These are phyloP conservation scores for Portevinia maculata DNA, from an alignment of 2,888 invertebrate species.

Conservation along the genomic window DNA sequence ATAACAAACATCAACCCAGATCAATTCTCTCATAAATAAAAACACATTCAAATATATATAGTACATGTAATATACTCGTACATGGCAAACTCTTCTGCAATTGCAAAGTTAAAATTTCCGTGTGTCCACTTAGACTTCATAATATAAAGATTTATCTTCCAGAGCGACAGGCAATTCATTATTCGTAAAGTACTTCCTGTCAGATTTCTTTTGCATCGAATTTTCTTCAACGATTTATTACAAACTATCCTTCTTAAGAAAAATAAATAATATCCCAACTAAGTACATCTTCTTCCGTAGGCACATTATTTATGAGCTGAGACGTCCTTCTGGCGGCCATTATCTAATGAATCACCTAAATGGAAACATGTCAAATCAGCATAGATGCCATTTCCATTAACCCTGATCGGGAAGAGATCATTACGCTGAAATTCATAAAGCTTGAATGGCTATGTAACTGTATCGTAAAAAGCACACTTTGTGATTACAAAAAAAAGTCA, in stretches of 20 bases:
- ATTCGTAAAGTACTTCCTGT: constrained; percentile 62
- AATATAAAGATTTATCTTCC: constrained; percentile 31
- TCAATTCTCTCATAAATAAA: not conserved
- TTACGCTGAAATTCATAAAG: constrained; percentile 51
- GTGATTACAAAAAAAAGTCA: not conserved
- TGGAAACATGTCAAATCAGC: constrained; percentile 62
- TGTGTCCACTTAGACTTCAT: constrained; percentile 29
- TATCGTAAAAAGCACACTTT: not conserved
- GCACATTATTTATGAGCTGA: constrained; percentile 61
- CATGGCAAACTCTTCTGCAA: not conserved
- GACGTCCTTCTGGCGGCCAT: constrained; percentile 59
- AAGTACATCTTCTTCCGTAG: constrained; percentile 27
- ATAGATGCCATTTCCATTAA: constrained; percentile 68
- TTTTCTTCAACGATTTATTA: constrained; percentile 60
- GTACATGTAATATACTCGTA: not conserved
- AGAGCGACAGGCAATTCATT: constrained; percentile 61
- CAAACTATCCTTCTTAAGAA: constrained; percentile 35
- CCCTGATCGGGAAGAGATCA: constrained; percentile 59
- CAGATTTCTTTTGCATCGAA: constrained; percentile 65
- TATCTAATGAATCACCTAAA: constrained; percentile 68
- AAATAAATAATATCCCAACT: constrained; percentile 28
- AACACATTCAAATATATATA: not conserved
- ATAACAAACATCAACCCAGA: too few species aligned
- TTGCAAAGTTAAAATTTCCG: constrained; percentile 1
- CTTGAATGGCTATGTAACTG: constrained; percentile 8